phyloP scores from a whole-genome alignment of 2,888 invertebrate species.

The Abscondita cerata region DNA sequence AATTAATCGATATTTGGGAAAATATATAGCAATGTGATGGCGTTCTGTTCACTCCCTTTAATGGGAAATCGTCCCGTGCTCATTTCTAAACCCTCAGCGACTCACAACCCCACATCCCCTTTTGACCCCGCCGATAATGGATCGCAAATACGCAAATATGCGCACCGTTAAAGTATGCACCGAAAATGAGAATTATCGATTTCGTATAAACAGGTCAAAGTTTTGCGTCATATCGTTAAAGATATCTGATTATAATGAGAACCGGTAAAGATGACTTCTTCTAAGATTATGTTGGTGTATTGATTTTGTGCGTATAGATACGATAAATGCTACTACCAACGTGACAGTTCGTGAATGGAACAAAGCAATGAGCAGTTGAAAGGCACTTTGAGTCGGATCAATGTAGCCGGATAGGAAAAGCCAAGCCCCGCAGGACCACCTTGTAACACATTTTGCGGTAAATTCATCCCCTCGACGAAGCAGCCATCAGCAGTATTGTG shows the following conservation, averaged over 20 bases:
- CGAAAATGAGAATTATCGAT: constrained; percentile 5
- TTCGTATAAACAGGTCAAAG: background rate
- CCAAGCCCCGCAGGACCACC: constrained; percentile 41
- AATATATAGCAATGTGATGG: constrained; percentile 36
- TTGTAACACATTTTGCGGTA: constrained; percentile 40
- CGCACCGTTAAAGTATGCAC: constrained; percentile 5
- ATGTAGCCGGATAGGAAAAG: constrained; percentile 41
- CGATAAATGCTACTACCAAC: constrained; percentile 12
- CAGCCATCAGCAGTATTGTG: constrained; percentile 13
- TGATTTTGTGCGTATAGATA: background rate
- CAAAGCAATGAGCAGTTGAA: constrained; percentile 30
- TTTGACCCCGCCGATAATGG: constrained; percentile 41
- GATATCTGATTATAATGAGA: background rate
- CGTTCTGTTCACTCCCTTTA: constrained; percentile 36
- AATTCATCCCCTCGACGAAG: constrained; percentile 22
- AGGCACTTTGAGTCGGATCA: constrained; percentile 39
- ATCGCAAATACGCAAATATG: constrained; percentile 32
- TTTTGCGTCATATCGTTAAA: background rate
- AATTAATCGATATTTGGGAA: constrained; percentile 37
- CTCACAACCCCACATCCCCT: constrained; percentile 36
- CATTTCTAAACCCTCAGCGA: constrained; percentile 36
- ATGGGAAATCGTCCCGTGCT: constrained; percentile 57
- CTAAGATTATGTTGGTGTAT: background rate
- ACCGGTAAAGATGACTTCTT: background rate
- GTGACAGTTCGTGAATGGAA: constrained; percentile 26